Conservation (phyloP, 1,140 invertebrate genomes). For the Solenopsis invicta region DNA sequence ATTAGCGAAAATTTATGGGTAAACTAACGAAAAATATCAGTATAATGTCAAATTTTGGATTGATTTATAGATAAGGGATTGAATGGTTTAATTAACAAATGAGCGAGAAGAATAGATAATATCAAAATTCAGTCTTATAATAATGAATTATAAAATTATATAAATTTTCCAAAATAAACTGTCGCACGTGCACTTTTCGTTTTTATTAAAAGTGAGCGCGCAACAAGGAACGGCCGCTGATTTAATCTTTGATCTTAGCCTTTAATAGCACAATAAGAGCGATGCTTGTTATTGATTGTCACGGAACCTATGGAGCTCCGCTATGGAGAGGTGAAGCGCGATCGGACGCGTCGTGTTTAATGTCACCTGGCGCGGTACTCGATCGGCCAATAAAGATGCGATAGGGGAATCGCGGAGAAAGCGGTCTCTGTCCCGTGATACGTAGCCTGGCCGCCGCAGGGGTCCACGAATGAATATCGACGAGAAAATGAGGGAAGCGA, state of each 20-base stretch:
- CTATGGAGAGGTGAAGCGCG: constrained; percentile 66
- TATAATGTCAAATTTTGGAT: neutral
- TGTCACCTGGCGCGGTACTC: constrained; percentile 65
- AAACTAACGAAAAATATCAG: neutral
- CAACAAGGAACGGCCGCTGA: neutral
- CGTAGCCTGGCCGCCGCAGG: constrained; percentile 53
- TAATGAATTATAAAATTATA: neutral
- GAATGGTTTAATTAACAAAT: neutral
- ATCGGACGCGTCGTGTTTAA: constrained; percentile 70
- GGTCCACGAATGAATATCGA: constrained; percentile 67
- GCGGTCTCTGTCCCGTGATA: constrained; percentile 63
- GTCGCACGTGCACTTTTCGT: neutral
- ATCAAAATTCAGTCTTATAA: neutral
- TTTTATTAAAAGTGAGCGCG: neutral
- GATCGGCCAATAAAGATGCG: constrained; percentile 75
- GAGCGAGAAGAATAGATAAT: neutral
- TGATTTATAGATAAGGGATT: constrained; percentile 1
- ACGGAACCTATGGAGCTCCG: constrained; percentile 44
- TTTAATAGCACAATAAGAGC: constrained; percentile 64
- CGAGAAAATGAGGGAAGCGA: constrained; percentile 69
- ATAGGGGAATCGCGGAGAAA: constrained; percentile 74
- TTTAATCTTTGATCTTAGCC: constrained; percentile 45
- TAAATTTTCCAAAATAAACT: neutral
- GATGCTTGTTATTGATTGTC: constrained; percentile 58
- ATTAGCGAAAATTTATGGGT: neutral